Base-by-base conservation (phyloP, 2,797 vertebrate species). In the Poliocrania exsul region DNA sequence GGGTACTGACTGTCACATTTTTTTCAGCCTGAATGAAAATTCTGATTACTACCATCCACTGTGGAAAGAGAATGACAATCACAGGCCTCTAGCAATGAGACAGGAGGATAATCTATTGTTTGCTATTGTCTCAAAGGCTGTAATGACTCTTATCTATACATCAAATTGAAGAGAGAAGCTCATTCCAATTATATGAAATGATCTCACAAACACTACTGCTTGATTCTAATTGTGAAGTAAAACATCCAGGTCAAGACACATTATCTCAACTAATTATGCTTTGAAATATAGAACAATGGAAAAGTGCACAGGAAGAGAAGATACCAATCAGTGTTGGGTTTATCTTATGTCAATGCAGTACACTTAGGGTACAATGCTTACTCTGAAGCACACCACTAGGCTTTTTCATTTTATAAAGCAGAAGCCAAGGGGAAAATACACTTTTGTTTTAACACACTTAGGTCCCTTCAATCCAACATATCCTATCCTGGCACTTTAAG, bases 1-100 rank as follows among this genome's bases (percentile, higher is more conserved):
- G 37, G 58, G n/a, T 70, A 88, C 58, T 64, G 78, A 89, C 47
- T 95, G 86, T 77, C 79, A 88, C 29, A 29, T 90, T 90, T 96
- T 93, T 69, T 90, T 89, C 93, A 96, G 73, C 88, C 77, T 74
- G 90, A 96, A 97, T 96, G 95, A 97, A 97, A 97, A 97, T 93
- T 96, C 86, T 96, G 96, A 97, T 98, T 97, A 97, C 85, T 96
- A 97, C 80, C 93, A 93, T 92, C 46, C 56, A 49, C 93, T 85
- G 81, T 73, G 87, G 83, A 96, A 97, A 94, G 65, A 85, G 44
- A 89, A 90, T 86, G 90, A 97, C 94, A 96, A 93, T 92, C 88
- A 77, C 18, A 86, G 46, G 60, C 92, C 78, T 86, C 70, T 74
- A 93, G 97, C 97, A 98, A 95, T 72, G 97, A 97, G 95, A 97